phyloP scores from a whole-genome alignment of 2,888 invertebrate species.

The Oligia latruncula region DNA sequence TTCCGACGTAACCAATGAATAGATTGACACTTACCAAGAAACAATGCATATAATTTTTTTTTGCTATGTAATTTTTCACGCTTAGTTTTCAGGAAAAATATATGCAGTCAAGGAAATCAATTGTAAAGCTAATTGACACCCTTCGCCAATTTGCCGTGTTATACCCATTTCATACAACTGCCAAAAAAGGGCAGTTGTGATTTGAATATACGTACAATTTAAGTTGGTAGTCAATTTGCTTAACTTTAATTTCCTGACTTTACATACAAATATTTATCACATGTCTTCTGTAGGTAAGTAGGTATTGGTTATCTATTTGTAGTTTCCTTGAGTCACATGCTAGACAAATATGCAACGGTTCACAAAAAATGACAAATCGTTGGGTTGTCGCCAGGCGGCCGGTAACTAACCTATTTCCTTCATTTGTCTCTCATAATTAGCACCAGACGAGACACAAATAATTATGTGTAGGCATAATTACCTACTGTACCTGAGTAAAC shows the following conservation, averaged over 20 bases:
- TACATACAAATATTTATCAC: neutral
- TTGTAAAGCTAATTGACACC: neutral
- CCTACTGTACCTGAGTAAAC: neutral
- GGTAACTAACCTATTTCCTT: conserved; percentile 60
- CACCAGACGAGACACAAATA: conserved; percentile 48
- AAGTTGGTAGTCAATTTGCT: neutral
- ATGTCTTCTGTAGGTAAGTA: neutral
- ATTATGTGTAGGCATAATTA: conserved; percentile 8
- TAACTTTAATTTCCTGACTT: neutral
- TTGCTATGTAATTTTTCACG: neutral
- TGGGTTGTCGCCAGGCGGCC: conserved; percentile 58
- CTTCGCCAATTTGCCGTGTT: neutral
- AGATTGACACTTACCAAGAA: too few species aligned
- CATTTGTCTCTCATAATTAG: conserved; percentile 65
- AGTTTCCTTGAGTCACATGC: conserved; percentile 51
- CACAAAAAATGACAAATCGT: conserved; percentile 66
- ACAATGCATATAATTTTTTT: too few species aligned
- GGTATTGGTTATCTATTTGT: conserved; percentile 44
- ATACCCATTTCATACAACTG: too few species aligned
- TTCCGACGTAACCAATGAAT: neutral
- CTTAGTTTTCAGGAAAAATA: neutral
- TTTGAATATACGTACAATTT: neutral
- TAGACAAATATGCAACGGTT: conserved; percentile 46
- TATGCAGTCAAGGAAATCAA: neutral
- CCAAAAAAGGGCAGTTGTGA: neutral